Conservation (phyloP, 2,888 invertebrate genomes). For the Drosophila falleni region DNA sequence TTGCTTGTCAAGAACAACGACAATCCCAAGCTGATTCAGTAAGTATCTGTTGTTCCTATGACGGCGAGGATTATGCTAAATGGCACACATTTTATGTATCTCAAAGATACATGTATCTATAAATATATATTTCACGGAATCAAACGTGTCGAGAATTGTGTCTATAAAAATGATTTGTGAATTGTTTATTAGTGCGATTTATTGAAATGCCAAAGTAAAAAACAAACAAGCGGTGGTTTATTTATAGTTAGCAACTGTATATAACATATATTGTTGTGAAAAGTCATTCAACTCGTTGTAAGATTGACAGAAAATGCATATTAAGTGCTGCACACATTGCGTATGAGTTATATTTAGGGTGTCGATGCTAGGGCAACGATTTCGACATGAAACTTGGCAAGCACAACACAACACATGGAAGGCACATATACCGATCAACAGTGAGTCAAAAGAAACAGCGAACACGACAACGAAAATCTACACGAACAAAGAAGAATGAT, state of each 20-base stretch:
- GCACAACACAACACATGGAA: conserved; percentile 11
- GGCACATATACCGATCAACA: conserved; percentile 1
- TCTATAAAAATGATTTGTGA: conserved; percentile 28
- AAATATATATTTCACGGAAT: conserved; percentile 1
- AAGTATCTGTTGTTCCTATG: conserved; percentile 26
- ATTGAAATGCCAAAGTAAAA: conserved; percentile 26
- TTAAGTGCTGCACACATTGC: conserved; percentile 49
- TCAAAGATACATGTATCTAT: conserved; percentile 15
- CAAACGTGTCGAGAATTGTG: conserved; percentile 21
- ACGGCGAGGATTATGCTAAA: conserved; percentile 37
- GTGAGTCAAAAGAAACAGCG: conserved; percentile 16
- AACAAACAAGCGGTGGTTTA: background rate
- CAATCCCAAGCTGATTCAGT: conserved; percentile 18
- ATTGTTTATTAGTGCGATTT: conserved; percentile 47
- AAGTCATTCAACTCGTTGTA: conserved; percentile 64
- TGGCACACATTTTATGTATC: conserved; percentile 39
- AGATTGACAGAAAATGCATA: conserved; percentile 21
- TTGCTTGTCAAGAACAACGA: conserved; percentile 35
- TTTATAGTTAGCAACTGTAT: conserved; percentile 5
- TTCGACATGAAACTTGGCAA: conserved; percentile 39
- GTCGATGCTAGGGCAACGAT: conserved; percentile 13
- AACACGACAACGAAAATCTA: background rate
- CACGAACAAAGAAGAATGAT: conserved; percentile 29
- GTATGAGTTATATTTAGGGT: conserved; percentile 64
- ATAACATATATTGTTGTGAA: conserved; percentile 17